A percentile compares a stretch with the other conserved stretches of the same genome.
Conservation (phyloP, 2,888 invertebrate species). For the Rhopalosiphum nymphaeae region DNA sequence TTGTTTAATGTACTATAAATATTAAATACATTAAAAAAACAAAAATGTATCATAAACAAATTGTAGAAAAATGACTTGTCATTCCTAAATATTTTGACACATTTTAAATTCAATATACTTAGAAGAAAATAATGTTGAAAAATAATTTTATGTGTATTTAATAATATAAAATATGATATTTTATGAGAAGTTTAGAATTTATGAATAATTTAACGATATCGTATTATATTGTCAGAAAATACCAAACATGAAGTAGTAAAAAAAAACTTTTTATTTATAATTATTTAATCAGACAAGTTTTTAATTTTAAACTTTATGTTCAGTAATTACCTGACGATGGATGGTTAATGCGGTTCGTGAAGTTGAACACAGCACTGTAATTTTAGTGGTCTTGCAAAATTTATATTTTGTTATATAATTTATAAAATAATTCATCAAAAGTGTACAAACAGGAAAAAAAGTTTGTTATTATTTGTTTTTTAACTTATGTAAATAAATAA, state of each 20-base stretch:
- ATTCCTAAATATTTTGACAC: background rate
- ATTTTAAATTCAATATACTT: background rate
- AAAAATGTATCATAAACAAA: background rate
- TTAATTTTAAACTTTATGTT: background rate
- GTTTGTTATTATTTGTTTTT: conserved; percentile 27
- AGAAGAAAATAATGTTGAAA: background rate
- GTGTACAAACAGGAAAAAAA: background rate
- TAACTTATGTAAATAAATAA: conserved; percentile 15
- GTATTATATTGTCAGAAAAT: background rate
- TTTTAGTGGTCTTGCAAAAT: background rate
- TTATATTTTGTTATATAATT: conserved; percentile 4
- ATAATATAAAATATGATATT: background rate
- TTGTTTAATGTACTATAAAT: background rate
- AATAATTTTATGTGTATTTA: background rate
- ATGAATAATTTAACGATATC: background rate
- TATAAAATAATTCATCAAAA: conserved; percentile 8
- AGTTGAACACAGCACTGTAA: background rate
- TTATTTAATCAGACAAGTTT: background rate
- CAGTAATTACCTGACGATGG: background rate
- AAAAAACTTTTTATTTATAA: background rate
- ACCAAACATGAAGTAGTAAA: background rate
- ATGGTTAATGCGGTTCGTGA: background rate
- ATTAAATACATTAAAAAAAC: background rate
- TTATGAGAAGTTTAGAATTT: background rate
- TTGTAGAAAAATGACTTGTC: background rate